A percentile compares a stretch with the other conserved stretches of the same genome.
phyloP scores from a whole-genome alignment of 2,888 invertebrate genomes.

The Drosophila neonasuta region DNA sequence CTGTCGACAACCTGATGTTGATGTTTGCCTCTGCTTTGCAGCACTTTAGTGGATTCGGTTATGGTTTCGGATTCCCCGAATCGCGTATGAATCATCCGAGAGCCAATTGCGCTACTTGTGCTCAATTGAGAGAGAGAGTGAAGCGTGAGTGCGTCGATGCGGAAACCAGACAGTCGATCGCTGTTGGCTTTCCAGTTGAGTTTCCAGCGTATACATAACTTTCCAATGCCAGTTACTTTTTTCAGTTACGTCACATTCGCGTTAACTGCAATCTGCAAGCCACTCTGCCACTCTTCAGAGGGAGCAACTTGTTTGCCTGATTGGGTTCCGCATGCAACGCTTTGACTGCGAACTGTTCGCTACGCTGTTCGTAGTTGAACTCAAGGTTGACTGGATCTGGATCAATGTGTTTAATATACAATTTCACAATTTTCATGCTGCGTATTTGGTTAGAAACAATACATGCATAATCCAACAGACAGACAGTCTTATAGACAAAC shows the following conservation, averaged over 20 bases:
- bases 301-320: slow-evolving; percentile 17
- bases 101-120: slow-evolving; percentile 35
- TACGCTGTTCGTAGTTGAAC: not conserved
- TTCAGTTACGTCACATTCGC: slow-evolving; percentile 53
- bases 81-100: slow-evolving; percentile 69
- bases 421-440: slow-evolving; percentile 55
- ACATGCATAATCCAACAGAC: slow-evolving; percentile 24
- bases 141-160: slow-evolving; percentile 30
- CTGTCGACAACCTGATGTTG: slow-evolving; percentile 38
- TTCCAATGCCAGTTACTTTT: slow-evolving; percentile 42
- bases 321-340: slow-evolving; percentile 66
- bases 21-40: slow-evolving; percentile 35
- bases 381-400: slow-evolving; percentile 49
- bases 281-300: not conserved
- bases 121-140: slow-evolving; percentile 3
- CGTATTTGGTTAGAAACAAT: slow-evolving; percentile 41
- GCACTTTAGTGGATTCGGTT: slow-evolving; percentile 64
- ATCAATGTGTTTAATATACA: slow-evolving; percentile 36
- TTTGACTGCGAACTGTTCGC: not conserved
- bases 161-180: slow-evolving; percentile 25
- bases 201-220: slow-evolving; percentile 39
- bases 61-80: slow-evolving; percentile 78
- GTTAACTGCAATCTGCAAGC: not conserved
- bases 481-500: slow-evolving; percentile 16
- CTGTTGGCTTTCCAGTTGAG: slow-evolving; percentile 31